Percentiles rank a stretch among this genome's conserved stretches.
phyloP scores from a whole-genome alignment of 2,113 vertebrate species.

The Pavo muticus region DNA sequence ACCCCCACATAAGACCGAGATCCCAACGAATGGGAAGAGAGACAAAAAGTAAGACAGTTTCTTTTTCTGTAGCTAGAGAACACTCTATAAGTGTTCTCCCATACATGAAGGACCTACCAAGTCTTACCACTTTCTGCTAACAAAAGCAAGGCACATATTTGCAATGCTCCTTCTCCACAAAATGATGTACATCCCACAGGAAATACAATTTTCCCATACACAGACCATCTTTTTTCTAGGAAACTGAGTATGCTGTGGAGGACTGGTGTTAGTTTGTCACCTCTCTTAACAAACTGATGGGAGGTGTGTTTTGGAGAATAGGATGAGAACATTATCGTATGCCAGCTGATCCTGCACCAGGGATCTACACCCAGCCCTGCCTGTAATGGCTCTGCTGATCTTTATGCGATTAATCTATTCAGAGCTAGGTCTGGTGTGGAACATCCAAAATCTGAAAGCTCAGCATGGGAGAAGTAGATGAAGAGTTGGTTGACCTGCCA shows the following conservation, averaged over 20 bases:
- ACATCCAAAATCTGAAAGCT: conserved; percentile 5
- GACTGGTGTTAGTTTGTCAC: not conserved
- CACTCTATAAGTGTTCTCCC: not conserved
- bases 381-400: conserved; percentile 17
- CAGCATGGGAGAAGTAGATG: not conserved
- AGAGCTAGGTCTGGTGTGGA: not conserved
- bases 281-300: not conserved
- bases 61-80: not conserved
- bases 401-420: conserved; percentile 8
- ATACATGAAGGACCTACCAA: not conserved
- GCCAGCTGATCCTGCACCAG: not conserved
- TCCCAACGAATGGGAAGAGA: not conserved
- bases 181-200: not conserved
- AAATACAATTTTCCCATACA: not conserved
- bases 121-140: not conserved
- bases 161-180: not conserved
- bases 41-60: not conserved
- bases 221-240: not conserved
- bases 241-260: not conserved
- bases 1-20: not conserved
- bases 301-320: not conserved
- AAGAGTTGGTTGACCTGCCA: not conserved
- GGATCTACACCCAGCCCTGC: not conserved
- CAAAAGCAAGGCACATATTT: not conserved
- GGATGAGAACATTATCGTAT: not conserved